Base-by-base conservation (phyloP, 2,113 vertebrate species). In the Apistogramma diplotaenia region DNA sequence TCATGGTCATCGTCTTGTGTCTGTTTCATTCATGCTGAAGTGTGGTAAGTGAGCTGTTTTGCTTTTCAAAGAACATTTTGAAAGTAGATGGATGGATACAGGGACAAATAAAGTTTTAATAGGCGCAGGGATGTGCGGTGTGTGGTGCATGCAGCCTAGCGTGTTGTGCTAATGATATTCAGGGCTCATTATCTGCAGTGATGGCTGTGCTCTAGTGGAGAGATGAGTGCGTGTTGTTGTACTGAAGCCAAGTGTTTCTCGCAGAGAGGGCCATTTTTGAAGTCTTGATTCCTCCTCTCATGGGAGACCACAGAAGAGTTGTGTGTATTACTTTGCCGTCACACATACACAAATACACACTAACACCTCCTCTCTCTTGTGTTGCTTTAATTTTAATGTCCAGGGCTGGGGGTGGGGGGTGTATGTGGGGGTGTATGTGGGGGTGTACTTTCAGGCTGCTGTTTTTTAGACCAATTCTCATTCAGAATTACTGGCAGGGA, bases 381-480 rank as follows among this genome's bases (percentile, higher is more conserved):
- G 21, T 72, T 58, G 49, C 65, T 85, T 83, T 79, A 82, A 85
- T 79, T 89, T 78, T 84, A 54, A 80, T 67, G 79, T 86, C 74
- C 59, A 80, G 21, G 81, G 51, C 71, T 81, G 60, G 37, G 37
- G 25, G 33, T 31, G 8, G 25, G 55, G 61, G n/a, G n/a, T n/a
- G n/a, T n/a, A n/a, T n/a, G n/a, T n/a, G n/a, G n/a, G n/a, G n/a
- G n/a, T n/a, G n/a, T n/a, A n/a, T n/a, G n/a, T n/a, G n/a, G n/a
- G n/a, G n/a, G n/a, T n/a, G n/a, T n/a, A n/a, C n/a, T n/a, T n/a
- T n/a, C n/a, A n/a, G n/a, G n/a, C n/a, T n/a, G n/a, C n/a, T n/a
- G n/a, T n/a, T n/a, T 91, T 87, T 87, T 83, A 91, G 80, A 89
- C 62, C 58, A 67, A 21, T 79, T 89, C 58, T 76, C 74, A 90